Conservation (phyloP, 2,797 vertebrate genomes). For the Sandelia bainsii region DNA sequence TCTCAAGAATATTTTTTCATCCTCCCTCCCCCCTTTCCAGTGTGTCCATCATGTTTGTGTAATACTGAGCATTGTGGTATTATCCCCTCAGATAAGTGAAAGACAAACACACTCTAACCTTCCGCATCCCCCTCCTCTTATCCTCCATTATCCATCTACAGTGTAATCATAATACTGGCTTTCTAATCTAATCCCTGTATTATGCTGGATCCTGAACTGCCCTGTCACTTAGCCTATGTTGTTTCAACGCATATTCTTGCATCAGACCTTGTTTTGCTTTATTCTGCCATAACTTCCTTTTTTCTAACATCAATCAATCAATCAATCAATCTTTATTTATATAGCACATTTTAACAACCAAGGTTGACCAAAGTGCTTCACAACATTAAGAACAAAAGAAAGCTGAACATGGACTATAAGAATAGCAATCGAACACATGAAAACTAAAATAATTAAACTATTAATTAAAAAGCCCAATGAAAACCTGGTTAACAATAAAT, state of each 20-base stretch:
- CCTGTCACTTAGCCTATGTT: conserved; percentile 28
- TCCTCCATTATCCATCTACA: conserved; percentile 26
- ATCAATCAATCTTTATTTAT: too few relatives aligned
- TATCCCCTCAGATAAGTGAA: conserved; percentile 46
- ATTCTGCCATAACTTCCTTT: background rate
- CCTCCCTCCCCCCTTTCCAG: conserved; percentile 14
- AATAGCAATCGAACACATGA: too few relatives aligned
- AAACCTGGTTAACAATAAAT: too few relatives aligned
- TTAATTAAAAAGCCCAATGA: too few relatives aligned
- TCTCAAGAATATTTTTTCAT: conserved; percentile 38
- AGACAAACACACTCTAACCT: conserved; percentile 43
- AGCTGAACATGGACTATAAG: too few relatives aligned
- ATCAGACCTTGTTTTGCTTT: conserved; percentile 22
- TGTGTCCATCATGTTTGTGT: conserved; percentile 46
- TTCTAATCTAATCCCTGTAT: conserved; percentile 68
- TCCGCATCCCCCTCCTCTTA: conserved; percentile 17
- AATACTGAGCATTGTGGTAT: conserved; percentile 25
- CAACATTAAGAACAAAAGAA: too few relatives aligned
- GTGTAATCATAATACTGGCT: conserved; percentile 59
- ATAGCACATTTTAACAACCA: too few relatives aligned
- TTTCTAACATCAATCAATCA: too few relatives aligned
- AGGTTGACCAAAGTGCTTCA: too few relatives aligned
- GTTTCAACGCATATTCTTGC: conserved; percentile 34
- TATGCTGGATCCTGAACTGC: conserved; percentile 47
- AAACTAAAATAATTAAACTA: too few relatives aligned